Conservation (phyloP, 2,797 vertebrate species). For the Oryzias dopingdopingensis region DNA sequence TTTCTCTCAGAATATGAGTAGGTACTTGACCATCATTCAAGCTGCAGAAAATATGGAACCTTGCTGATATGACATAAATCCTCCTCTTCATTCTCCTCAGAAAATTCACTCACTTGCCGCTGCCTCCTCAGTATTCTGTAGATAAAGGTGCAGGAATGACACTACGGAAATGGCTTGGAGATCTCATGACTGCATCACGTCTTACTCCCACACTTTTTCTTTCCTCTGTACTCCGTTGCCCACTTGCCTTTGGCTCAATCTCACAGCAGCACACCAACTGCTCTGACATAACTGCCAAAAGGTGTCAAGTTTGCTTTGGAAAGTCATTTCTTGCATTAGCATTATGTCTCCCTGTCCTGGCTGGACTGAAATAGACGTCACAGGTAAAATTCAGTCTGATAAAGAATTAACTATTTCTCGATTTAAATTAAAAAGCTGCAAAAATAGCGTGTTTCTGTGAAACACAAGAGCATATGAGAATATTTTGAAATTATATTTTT, state of each 20-base stretch:
- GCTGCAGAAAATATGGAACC: slow-evolving; percentile 59
- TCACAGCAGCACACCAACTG: slow-evolving; percentile 11
- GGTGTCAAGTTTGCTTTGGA: slow-evolving; percentile 31
- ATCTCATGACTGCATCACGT: slow-evolving; percentile 50
- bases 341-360: slow-evolving; percentile 47
- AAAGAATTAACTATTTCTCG: slow-evolving; percentile 45
- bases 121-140: slow-evolving; percentile 46
- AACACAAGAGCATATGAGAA: too few species aligned
- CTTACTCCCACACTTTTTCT: slow-evolving; percentile 41
- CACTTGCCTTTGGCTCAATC: slow-evolving; percentile 5
- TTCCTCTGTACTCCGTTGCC: slow-evolving; percentile 14
- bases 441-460: too few species aligned
- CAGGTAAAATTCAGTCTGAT: slow-evolving; percentile 47
- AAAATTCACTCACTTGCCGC: slow-evolving; percentile 28
- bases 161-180: slow-evolving; percentile 58
- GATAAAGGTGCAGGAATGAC: slow-evolving; percentile 52
- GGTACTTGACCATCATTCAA: slow-evolving; percentile 57
- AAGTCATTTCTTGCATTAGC: slow-evolving; percentile 40
- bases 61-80: slow-evolving; percentile 55
- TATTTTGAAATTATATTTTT: too few species aligned
- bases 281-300: slow-evolving; percentile 25
- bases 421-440: slow-evolving; percentile 35
- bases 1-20: slow-evolving; percentile 60
- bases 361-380: slow-evolving; percentile 43
- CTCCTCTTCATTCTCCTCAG: slow-evolving; percentile 54